phyloP scores from a whole-genome alignment of 2,888 invertebrate genomes.

The Resseliella maxima region DNA sequence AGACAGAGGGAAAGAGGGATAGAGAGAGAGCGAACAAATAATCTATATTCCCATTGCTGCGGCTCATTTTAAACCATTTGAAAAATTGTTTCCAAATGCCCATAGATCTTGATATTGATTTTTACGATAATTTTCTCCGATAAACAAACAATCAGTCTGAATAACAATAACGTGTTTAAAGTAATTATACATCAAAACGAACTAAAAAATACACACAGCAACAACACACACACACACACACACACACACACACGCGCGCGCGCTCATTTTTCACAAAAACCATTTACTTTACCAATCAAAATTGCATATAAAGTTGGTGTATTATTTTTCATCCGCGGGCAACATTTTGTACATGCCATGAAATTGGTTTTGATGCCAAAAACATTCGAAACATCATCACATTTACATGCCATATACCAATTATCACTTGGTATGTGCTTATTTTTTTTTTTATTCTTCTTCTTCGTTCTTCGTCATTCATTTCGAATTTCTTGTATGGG shows the following conservation, averaged over 20 bases:
- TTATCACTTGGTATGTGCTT: conserved; percentile 16
- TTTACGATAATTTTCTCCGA: conserved; percentile 31
- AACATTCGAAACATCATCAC: conserved; percentile 34
- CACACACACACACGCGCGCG: neutral
- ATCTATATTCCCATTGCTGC: too few relatives aligned
- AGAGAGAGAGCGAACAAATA: neutral
- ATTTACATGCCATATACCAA: conserved; percentile 38
- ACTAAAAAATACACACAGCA: neutral
- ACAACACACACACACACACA: neutral
- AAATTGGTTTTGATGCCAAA: conserved; percentile 38
- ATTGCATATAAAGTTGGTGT: neutral
- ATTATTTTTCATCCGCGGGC: conserved; percentile 34
- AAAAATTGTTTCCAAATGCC: neutral
- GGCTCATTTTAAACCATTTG: too few relatives aligned
- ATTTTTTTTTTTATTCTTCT: too few relatives aligned
- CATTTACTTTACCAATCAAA: neutral
- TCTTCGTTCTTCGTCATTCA: neutral
- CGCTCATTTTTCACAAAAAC: too few relatives aligned
- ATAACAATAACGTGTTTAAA: conserved; percentile 34
- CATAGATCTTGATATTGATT: conserved; percentile 16
- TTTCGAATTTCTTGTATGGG: neutral
- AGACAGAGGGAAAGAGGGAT: neutral
- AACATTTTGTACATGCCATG: neutral
- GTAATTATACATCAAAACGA: conserved; percentile 24
- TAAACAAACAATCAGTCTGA: conserved; percentile 17